Evolutionary conservation across 2,888 invertebrate genomes (phyloP).

Genomic region (Mesopsocus fuscifrons): DNA sequence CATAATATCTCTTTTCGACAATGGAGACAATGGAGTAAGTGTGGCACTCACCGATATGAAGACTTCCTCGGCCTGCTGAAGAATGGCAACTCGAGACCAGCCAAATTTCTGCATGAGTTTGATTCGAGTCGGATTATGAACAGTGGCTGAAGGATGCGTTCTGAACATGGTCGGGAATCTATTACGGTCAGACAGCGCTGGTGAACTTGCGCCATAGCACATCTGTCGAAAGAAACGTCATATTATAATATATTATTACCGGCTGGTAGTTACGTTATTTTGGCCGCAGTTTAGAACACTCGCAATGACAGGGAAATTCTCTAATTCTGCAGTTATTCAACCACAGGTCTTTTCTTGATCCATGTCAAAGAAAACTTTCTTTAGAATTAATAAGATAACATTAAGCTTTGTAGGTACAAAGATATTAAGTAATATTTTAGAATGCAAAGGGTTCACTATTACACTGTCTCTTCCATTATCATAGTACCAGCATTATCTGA

Average conservation of each 20-base stretch:
- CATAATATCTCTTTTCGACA: too few species aligned
- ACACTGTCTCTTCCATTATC: too few species aligned
- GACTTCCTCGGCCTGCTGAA: conserved; percentile 97
- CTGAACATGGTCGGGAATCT: conserved; percentile 96
- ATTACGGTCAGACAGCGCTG: conserved; percentile 89
- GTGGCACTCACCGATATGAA: conserved; percentile 73
- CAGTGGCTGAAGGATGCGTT: conserved; percentile 97
- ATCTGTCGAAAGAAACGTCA: conserved; percentile 36
- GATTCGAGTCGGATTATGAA: conserved; percentile 94
- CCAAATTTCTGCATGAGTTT: conserved; percentile 92
- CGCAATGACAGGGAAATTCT: too few species aligned
- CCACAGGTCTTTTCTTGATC: conserved; percentile 16
- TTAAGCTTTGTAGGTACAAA: too few species aligned
- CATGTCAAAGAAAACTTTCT: not conserved
- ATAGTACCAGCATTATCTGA: too few species aligned
- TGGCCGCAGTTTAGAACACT: too few species aligned
- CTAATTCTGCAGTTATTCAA: too few species aligned
- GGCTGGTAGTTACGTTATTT: too few species aligned
- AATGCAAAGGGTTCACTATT: too few species aligned
- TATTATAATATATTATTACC: not conserved
- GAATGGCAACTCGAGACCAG: conserved; percentile 92
- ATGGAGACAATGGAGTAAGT: too few species aligned
- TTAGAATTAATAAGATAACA: conserved; percentile 17
- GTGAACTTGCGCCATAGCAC: conserved; percentile 97
- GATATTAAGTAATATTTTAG: too few species aligned